A percentile compares a stretch with the other conserved stretches of the same genome.
Conservation (phyloP, 37 sponge, comb jelly and placozoan species). For the Mnemiopsis leidyi region DNA sequence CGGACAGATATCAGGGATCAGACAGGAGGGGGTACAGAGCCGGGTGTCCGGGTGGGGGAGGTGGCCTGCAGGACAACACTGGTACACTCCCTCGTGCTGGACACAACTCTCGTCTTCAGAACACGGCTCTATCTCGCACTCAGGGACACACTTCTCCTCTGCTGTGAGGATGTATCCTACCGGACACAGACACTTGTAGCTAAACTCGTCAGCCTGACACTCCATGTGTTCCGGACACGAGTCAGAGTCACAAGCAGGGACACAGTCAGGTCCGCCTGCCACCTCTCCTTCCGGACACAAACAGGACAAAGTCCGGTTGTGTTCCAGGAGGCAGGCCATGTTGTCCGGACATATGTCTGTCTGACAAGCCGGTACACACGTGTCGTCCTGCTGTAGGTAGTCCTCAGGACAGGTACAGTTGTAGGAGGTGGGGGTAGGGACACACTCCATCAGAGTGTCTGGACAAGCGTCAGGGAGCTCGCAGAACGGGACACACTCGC, state of each 20-base stretch:
- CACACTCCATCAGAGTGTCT: conserved; percentile 23
- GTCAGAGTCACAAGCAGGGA: not conserved
- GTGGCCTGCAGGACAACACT: not conserved
- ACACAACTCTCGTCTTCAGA: not conserved
- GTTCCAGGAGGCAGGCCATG: conserved; percentile 17
- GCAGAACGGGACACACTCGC: not conserved
- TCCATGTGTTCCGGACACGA: not conserved
- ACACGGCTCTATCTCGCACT: not conserved
- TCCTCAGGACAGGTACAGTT: not conserved
- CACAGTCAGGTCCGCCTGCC: not conserved
- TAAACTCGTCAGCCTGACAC: not conserved
- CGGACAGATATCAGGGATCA: not conserved
- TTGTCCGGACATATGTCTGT: not conserved
- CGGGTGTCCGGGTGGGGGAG: not conserved
- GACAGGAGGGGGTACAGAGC: not conserved
- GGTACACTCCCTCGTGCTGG: not conserved
- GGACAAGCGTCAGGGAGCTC: not conserved
- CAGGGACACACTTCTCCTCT: not conserved
- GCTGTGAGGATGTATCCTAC: not conserved
- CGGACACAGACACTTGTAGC: conserved; percentile 37
- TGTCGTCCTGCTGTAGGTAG: not conserved
- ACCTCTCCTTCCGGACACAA: not conserved
- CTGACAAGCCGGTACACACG: not conserved
- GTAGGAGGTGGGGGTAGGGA: not conserved
- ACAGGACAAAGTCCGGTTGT: not conserved